Conservation (phyloP, 1,140 invertebrate genomes). For the Cherax destructor region DNA sequence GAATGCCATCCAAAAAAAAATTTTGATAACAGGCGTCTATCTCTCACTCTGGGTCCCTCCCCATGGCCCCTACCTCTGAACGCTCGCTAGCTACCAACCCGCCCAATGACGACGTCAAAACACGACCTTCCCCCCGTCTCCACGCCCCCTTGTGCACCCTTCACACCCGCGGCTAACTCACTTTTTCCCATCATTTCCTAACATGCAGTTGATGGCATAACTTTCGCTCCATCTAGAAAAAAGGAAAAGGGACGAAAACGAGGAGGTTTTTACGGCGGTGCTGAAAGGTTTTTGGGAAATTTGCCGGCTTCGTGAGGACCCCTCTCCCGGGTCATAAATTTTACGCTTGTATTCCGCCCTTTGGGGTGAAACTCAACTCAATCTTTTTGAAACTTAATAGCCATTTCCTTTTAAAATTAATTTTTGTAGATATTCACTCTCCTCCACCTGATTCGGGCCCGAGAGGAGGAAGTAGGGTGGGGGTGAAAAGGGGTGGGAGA, state of each 20-base stretch:
- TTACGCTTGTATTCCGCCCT: constrained; percentile 65
- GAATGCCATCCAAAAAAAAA: constrained; percentile 70
- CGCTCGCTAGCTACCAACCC: constrained; percentile 2
- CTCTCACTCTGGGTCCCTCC: constrained; percentile 30
- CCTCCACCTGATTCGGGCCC: not conserved
- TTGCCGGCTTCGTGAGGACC: constrained; percentile 39
- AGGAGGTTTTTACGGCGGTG: not conserved
- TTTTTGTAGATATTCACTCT: constrained; percentile 67
- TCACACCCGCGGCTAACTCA: not conserved
- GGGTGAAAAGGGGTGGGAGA: not conserved
- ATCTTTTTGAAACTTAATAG: constrained; percentile 69
- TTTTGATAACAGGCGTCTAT: constrained; percentile 67
- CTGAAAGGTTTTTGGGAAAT: not conserved
- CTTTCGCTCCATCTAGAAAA: too few species aligned
- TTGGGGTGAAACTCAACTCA: constrained; percentile 63
- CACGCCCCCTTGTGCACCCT: not conserved
- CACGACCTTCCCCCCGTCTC: not conserved
- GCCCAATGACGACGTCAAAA: not conserved
- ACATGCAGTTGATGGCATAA: too few species aligned
- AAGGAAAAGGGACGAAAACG: too few species aligned
- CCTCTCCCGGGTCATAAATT: constrained; percentile 65
- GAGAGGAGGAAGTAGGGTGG: not conserved
- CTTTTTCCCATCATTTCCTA: not conserved
- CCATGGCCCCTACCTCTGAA: constrained; percentile 63
- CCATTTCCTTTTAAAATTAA: constrained; percentile 70